Base-by-base conservation (phyloP, 2,113 vertebrate species). In the Xyrauchen texanus region DNA sequence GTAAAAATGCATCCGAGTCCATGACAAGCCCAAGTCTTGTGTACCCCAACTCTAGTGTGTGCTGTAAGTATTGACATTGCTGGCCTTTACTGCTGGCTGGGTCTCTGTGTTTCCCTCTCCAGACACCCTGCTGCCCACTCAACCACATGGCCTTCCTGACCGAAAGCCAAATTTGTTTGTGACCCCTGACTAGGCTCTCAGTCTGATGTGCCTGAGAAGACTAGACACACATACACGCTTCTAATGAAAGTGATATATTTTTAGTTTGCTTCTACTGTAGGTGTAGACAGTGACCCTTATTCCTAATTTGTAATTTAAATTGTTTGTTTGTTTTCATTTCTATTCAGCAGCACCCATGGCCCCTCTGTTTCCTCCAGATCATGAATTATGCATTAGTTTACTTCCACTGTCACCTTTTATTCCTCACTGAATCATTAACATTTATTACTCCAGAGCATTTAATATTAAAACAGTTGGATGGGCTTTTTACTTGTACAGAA, bases 101-200 rank as follows among this genome's bases (percentile, higher is more conserved):
- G 61, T 74, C 60, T 44, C 51, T 69, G 71, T 65, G 76, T 55
- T 71, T 69, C 42, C 66, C 67, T 77, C 81, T 67, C 68, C 64
- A 80, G 82, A 74, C 82, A 45, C 44, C 16, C 62, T 73, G 13
- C 70, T 78, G 79, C 79, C 79, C 75, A 81, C 79, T 84, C 82
- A 69, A 68, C 79, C 82, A 84, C 81, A 84, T 84, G 82, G 82
- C 79, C 68, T 77, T 60, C 15, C 74, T 83, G 68, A 83, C 62
- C 46, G 16, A 9, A 13, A 77, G 78, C 78, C 82, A 77, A 52
- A 80, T 53, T 65, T 53, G 66, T 76, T 42, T 68, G 51, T 80
- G 79, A 74, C 75, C 77, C 45, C 53, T 49, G 66, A 34, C 10
- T 44, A 63, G 68, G 53, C 8, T 63, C 21, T 34, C 21, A 34